phyloP scores from a whole-genome alignment of 2,797 vertebrate genomes.

The Geotria australis region DNA sequence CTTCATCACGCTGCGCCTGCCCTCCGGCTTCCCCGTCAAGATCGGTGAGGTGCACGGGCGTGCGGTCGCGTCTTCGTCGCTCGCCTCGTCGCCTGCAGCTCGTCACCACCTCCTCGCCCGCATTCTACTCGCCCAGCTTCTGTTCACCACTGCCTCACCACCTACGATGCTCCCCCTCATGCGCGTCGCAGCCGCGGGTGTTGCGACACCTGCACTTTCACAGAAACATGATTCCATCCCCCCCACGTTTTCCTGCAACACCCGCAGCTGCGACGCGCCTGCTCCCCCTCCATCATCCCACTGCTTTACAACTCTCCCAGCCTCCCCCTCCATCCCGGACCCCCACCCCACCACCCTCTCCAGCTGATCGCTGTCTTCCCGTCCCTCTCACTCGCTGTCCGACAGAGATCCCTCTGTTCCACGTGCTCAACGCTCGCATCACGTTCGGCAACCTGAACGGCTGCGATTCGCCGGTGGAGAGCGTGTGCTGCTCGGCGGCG shows the following conservation, averaged over 20 bases:
- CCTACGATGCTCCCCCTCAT: too few relatives aligned
- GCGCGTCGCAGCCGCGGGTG: too few relatives aligned
- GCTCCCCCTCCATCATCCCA: too few relatives aligned
- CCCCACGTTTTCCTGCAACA: too few relatives aligned
- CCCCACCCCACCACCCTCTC: too few relatives aligned
- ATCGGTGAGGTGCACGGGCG: conserved; percentile 27
- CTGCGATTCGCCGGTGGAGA: conserved; percentile 39
- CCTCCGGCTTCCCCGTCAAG: conserved; percentile 72
- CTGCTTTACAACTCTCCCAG: too few relatives aligned
- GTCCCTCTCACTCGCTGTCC: background rate
- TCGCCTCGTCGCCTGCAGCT: background rate
- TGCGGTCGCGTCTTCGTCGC: background rate
- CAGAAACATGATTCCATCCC: too few relatives aligned
- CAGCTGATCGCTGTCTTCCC: too few relatives aligned
- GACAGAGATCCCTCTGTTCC: conserved; percentile 81
- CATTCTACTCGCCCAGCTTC: background rate
- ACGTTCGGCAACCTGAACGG: conserved; percentile 88
- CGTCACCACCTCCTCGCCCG: background rate
- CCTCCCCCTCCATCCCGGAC: too few relatives aligned
- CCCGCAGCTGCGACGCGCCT: too few relatives aligned
- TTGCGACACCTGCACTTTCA: too few relatives aligned
- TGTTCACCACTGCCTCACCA: too few relatives aligned
- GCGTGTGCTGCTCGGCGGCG: conserved; percentile 23
- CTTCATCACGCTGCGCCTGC: conserved; percentile 71
- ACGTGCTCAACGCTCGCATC: conserved; percentile 84